Evolutionary conservation across 2,113 vertebrate species (phyloP).

Genomic region (Eudyptes chrysolophus): DNA sequence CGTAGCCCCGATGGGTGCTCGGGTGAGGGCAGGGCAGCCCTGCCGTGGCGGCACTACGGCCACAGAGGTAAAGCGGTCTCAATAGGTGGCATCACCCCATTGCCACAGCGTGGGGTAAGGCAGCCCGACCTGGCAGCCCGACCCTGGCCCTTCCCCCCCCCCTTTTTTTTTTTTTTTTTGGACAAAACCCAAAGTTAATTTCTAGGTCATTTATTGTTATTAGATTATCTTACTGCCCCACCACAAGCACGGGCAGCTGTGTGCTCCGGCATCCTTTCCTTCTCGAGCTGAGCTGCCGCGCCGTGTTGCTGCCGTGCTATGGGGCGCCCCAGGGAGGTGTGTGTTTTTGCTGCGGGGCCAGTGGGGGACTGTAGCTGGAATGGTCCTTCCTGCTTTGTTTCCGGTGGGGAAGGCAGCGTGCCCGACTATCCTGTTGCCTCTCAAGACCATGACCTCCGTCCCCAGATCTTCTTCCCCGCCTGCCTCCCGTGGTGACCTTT

Average conservation of each 20-base stretch:
- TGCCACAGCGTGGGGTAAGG: not conserved
- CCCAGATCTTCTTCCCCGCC: not conserved
- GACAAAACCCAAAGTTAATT: not conserved
- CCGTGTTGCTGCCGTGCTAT: not conserved
- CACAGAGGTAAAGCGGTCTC: accelerated
- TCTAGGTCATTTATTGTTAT: not conserved
- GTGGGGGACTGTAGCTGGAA: not conserved
- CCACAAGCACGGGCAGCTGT: not conserved
- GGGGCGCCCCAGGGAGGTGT: not conserved
- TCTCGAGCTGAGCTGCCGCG: accelerated
- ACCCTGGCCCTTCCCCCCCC: too few relatives aligned
- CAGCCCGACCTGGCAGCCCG: not conserved
- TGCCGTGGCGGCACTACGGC: accelerated
- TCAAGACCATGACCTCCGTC: not conserved
- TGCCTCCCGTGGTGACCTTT: not conserved
- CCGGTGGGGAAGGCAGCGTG: not conserved
- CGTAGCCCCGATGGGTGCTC: not conserved
- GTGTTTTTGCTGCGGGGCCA: not conserved
- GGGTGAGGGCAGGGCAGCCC: not conserved
- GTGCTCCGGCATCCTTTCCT: not conserved
- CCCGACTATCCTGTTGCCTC: not conserved
- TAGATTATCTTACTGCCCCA: not conserved
- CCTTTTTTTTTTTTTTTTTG: accelerated
- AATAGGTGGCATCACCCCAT: accelerated
- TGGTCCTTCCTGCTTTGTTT: not conserved